A percentile compares a stretch with the other conserved stretches of the same genome.
These are phyloP conservation scores for Diaperis boleti DNA, from an alignment of 2,888 invertebrate species.

Conservation along the genomic window DNA sequence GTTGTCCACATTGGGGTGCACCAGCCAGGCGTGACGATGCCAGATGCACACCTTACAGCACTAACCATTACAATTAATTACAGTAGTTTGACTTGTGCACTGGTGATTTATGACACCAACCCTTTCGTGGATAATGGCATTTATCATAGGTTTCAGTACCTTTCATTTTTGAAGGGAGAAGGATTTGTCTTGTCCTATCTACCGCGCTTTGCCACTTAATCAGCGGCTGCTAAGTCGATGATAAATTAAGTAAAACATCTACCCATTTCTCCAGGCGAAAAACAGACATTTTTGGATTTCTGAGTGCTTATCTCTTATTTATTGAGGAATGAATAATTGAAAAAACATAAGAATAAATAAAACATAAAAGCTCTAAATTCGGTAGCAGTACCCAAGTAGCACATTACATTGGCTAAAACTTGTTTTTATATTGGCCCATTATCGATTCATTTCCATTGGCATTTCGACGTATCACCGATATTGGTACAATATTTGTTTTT, in stretches of 20 bases:
- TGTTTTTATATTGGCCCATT: too few relatives aligned
- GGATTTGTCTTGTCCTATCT: conserved; percentile 2
- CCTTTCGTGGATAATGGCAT: conserved; percentile 40
- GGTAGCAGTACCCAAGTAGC: too few relatives aligned
- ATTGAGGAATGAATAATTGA: too few relatives aligned
- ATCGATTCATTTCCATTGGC: too few relatives aligned
- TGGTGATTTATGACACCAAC: conserved; percentile 55
- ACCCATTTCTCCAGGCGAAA: background rate
- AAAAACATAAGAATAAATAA: too few relatives aligned
- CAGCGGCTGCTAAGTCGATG: background rate
- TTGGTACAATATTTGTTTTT: too few relatives aligned
- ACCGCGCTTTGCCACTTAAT: background rate
- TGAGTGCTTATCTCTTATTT: too few relatives aligned
- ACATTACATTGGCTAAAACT: too few relatives aligned
- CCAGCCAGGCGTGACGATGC: conserved; percentile 53
- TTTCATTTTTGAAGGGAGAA: conserved; percentile 9
- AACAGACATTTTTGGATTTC: background rate
- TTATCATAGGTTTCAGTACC: conserved; percentile 33
- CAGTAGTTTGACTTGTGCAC: conserved; percentile 52
- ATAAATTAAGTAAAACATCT: background rate
- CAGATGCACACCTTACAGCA: conserved; percentile 55
- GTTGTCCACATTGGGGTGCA: conserved; percentile 42
- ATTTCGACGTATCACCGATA: too few relatives aligned
- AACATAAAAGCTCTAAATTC: too few relatives aligned
- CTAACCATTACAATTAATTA: conserved; percentile 56